Conservation (phyloP, 2,113 vertebrate genomes). For the Heterocephalus glaber region DNA sequence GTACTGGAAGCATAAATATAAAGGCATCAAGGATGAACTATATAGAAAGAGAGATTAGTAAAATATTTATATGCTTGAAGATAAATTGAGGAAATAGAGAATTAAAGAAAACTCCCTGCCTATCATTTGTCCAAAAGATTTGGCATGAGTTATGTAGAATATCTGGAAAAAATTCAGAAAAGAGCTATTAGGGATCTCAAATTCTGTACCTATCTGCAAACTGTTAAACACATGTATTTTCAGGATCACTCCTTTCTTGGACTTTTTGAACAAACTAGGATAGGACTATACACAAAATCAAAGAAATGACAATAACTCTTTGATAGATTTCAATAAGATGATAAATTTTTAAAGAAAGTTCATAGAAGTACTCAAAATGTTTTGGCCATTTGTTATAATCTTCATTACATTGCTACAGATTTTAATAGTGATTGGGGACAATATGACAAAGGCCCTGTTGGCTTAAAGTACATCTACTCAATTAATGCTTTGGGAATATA, state of each 20-base stretch:
- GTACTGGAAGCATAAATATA: neutral
- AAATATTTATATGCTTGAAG: neutral
- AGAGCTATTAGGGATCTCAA: neutral
- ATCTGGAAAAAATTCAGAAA: neutral
- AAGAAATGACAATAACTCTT: neutral
- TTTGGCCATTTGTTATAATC: neutral
- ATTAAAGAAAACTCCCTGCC: neutral
- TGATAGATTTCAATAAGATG: neutral
- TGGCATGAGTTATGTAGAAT: neutral
- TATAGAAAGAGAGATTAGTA: neutral
- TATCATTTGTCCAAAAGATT: neutral
- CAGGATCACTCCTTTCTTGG: neutral
- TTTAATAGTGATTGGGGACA: neutral
- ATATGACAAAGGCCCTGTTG: neutral
- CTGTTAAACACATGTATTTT: neutral
- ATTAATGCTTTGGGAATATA: neutral
- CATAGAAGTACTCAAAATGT: neutral
- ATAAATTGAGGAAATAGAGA: neutral
- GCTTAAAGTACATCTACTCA: neutral
- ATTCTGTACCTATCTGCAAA: neutral
- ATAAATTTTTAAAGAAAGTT: neutral
- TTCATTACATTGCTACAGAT: neutral
- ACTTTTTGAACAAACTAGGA: neutral
- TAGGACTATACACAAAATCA: neutral
- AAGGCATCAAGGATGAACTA: neutral